A percentile compares a stretch with the other conserved stretches of the same genome.
phyloP scores from a whole-genome alignment of 2,797 vertebrate species.

The Tinamus major region DNA sequence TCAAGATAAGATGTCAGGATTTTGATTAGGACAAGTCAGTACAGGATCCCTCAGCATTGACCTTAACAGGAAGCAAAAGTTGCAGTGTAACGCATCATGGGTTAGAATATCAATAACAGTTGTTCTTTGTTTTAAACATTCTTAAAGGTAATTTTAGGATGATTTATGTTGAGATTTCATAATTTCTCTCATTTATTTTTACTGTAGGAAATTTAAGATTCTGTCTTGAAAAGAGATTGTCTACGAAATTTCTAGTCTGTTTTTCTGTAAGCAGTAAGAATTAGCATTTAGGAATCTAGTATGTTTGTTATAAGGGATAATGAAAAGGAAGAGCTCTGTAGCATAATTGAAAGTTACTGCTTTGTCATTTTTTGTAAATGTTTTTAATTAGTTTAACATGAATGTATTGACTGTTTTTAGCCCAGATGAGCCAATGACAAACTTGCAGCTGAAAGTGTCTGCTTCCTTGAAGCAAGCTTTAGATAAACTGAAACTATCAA shows the following conservation, averaged over 20 bases:
- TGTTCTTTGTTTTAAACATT: neutral
- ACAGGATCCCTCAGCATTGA: neutral
- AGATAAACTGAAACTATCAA: conserved; percentile 92
- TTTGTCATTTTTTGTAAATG: neutral
- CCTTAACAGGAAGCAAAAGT: neutral
- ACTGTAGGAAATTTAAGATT: neutral
- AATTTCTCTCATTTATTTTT: neutral
- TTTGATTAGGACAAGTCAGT: neutral
- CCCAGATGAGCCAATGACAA: conserved; percentile 90
- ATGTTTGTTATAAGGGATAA: neutral
- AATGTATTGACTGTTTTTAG: conserved; percentile 72
- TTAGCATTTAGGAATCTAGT: neutral
- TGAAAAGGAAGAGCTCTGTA: neutral
- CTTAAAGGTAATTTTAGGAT: neutral
- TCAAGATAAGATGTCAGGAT: neutral
- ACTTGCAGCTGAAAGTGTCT: conserved; percentile 91
- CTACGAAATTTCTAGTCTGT: neutral
- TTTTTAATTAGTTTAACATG: neutral
- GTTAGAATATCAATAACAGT: neutral
- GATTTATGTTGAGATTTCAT: neutral
- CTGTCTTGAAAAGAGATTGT: neutral
- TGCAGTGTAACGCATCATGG: neutral
- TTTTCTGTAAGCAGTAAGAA: neutral
- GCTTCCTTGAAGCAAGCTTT: conserved; percentile 93
- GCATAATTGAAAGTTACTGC: neutral